Base-by-base conservation (phyloP, 1,140 invertebrate genomes). In the Platyscapa corneri region DNA sequence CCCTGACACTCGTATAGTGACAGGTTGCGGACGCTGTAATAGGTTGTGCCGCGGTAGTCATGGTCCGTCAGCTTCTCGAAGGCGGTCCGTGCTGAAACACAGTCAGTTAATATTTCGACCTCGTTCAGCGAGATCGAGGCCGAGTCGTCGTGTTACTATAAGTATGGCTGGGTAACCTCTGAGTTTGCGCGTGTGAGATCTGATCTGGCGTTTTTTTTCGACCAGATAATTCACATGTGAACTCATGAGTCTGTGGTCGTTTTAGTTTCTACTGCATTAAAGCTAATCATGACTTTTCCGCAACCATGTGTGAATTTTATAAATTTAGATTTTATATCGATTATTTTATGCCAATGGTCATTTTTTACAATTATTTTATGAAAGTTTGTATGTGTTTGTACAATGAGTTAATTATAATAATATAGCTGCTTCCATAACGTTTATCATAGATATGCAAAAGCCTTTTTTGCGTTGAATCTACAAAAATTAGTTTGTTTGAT, bases 11-110 rank as follows among this genome's bases (percentile, higher is more conserved):
- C 97, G 94, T 98, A 98, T 49, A 99, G 93, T 14, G 97, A 97
- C 42, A 98, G 94, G 93, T 99, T 99, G 89, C 97, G 96, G 64
- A 98, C 97, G 37, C 96, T 98, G 94, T 98, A 98, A 91, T 98
- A 98, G 14, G 97, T 97, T 49, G 96, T 97, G 39, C 97, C 98
- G 72, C 96, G 94, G 91, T 98, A 98, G 92, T 98, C 98, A 86
- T 96, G 96, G 91, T 98, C 97, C 82, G 98, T 98, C 84, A 98
- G 93, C 93, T 99, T 99, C 92, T 98, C 98, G 90, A 99, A 99
- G 2, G 97, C 97, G 89, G 96, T 97, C 88, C 97, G 95, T 86
- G 95, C 96, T 96, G 94, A 65, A 94, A 94, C 87, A 77, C n/a
- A 27, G n/a, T 46, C 23, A 75, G 74, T 32, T n/a, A 65, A 7